These are phyloP conservation scores for Drosophila sucinea DNA, from an alignment of 1,140 invertebrate species.

Conservation along the genomic window DNA sequence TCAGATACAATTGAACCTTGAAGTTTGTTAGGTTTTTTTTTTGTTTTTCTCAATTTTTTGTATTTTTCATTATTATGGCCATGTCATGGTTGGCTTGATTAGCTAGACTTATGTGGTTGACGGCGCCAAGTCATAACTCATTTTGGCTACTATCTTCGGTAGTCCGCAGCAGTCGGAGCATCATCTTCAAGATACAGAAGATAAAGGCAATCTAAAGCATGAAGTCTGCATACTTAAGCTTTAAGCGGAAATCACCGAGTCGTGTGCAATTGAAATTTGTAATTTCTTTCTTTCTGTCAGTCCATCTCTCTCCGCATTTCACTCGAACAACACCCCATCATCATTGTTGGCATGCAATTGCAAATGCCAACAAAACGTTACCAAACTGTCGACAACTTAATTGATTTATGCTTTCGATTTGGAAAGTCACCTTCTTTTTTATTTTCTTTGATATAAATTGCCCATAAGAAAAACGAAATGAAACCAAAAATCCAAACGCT, in stretches of 20 bases:
- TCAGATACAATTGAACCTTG: constrained; percentile 76
- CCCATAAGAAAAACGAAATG: constrained; percentile 14
- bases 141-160: constrained; percentile 25
- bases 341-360: constrained; percentile 15
- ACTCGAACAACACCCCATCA: neutral
- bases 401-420: constrained; percentile 64
- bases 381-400: constrained; percentile 74
- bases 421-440: constrained; percentile 43
- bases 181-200: constrained; percentile 39
- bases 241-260: constrained; percentile 64
- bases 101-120: constrained; percentile 45
- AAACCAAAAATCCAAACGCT: neutral
- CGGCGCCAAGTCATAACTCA: constrained; percentile 18
- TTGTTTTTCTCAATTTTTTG: neutral
- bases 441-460: constrained; percentile 27
- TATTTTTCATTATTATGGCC: constrained; percentile 37
- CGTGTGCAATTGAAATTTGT: constrained; percentile 64
- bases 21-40: constrained; percentile 38
- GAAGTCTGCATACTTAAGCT: constrained; percentile 40
- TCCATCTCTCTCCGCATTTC: constrained; percentile 10
- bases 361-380: constrained; percentile 45
- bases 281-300: constrained; percentile 38
- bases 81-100: constrained; percentile 63
- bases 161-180: neutral
- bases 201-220: constrained; percentile 62